These are phyloP conservation scores for Mythimna loreyi DNA, from an alignment of 2,888 invertebrate species.

Conservation along the genomic window DNA sequence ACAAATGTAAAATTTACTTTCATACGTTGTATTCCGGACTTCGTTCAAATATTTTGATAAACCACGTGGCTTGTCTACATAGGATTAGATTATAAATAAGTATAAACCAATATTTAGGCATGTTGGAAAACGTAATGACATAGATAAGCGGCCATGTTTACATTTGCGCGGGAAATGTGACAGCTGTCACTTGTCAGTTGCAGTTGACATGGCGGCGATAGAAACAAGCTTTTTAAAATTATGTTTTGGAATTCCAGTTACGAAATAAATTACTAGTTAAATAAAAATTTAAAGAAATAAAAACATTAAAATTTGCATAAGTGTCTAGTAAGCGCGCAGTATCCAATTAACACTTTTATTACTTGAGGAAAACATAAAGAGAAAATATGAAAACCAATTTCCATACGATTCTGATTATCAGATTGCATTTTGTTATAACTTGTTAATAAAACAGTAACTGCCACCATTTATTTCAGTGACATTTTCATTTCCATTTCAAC, in stretches of 20 bases:
- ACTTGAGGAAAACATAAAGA: conserved; percentile 12
- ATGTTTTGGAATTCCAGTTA: background rate
- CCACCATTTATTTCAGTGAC: background rate
- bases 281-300: background rate
- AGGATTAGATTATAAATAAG: conserved; percentile 46
- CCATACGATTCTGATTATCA: background rate
- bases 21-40: conserved; percentile 1
- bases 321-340: background rate
- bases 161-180: conserved; percentile 77
- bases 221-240: conserved; percentile 12
- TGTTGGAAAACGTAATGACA: conserved; percentile 58
- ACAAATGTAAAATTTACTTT: background rate
- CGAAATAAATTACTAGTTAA: background rate
- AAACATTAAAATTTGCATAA: background rate
- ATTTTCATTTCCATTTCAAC: background rate
- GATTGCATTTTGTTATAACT: conserved; percentile 17
- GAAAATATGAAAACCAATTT: conserved; percentile 11
- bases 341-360: conserved; percentile 16
- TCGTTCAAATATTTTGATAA: conserved; percentile 43
- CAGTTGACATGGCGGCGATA: conserved; percentile 66
- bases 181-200: conserved; percentile 80
- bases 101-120: conserved; percentile 57
- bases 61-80: conserved; percentile 16
- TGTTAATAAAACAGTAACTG: background rate
- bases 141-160: conserved; percentile 67